Base-by-base conservation (phyloP, 2,113 vertebrate genomes). In the Phaethon lepturus region DNA sequence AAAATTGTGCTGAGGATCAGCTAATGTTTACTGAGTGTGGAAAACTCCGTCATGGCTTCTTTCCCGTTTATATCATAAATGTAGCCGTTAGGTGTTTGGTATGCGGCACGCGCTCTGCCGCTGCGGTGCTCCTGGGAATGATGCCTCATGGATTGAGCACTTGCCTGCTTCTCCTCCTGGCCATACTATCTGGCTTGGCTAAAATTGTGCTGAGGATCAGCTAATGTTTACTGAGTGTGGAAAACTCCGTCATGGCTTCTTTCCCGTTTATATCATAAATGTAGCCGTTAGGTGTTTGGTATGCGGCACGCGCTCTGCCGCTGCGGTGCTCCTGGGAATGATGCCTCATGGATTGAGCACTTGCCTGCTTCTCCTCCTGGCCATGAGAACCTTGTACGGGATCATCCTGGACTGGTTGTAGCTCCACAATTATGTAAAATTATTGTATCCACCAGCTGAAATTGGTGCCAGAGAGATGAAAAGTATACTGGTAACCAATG, bases 1-100 rank as follows among this genome's bases (percentile, higher is more conserved):
- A 44, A 6, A 13, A 78, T 26, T 7, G 0, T 23, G 11, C 12
- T 0, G 1, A 44, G n/a, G 31, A 85, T 11, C 33, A 75, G 13
- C 14, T 59, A 59, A 64, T 24, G 31, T 47, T 35, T 40, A 44
- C 2, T 14, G 47, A 44, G 5, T 24, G 67, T 8, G 33, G 63
- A 81, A 80, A 81, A 68, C 17, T 68, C 38, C 33, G 24, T 40
- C 56, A 26, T 22, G 40, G 10, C 4, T 76, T 25, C 20, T 55
- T 91, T 91, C 38, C 10, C 2, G 2, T 45, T 71, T 74, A 11
- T 75, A 11, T 42, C 20, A 47, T 24, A 78, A 90, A 71, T 9
- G 13, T 17, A 91, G 55, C 7, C 22, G 20, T 71, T n/a, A 35
- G 16, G 11, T 66, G 8, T 59, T 26, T 67, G 38, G 31, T 62